A percentile compares a stretch with the other conserved stretches of the same genome.
Conservation (phyloP, 2,888 invertebrate genomes). For the Spicauda simplicius region DNA sequence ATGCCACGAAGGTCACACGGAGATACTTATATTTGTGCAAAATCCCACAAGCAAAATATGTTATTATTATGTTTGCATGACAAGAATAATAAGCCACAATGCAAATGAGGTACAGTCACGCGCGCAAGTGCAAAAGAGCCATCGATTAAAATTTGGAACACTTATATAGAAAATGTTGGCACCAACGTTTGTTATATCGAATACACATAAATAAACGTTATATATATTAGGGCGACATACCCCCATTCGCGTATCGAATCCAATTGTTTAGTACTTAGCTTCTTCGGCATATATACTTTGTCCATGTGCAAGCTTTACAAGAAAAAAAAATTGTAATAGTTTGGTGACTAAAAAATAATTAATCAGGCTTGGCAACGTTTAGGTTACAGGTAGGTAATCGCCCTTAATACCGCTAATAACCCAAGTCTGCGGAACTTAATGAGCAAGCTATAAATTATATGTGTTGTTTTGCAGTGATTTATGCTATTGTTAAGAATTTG, state of each 20-base stretch:
- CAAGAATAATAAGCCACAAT: slow-evolving; percentile 8
- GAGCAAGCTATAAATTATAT: too few species aligned
- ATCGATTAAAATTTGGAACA: neutral
- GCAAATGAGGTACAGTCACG: slow-evolving; percentile 19
- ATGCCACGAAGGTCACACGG: neutral
- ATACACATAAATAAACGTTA: slow-evolving; percentile 54
- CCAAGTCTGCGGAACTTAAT: too few species aligned
- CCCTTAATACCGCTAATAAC: neutral
- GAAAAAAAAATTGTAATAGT: slow-evolving; percentile 57
- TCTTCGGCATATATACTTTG: slow-evolving; percentile 86
- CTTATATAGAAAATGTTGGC: slow-evolving; percentile 46
- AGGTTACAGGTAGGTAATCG: neutral
- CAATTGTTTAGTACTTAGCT: slow-evolving; percentile 93
- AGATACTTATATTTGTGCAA: slow-evolving; percentile 5
- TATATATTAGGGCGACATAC: slow-evolving; percentile 82
- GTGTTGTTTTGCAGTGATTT: too few species aligned
- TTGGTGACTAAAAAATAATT: neutral
- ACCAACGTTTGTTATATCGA: slow-evolving; percentile 49
- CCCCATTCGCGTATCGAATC: slow-evolving; percentile 94
- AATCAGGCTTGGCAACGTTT: neutral
- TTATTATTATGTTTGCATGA: slow-evolving; percentile 5
- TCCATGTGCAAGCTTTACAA: slow-evolving; percentile 77
- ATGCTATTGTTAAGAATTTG: too few species aligned
- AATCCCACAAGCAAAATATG: slow-evolving; percentile 6
- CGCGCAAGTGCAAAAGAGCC: slow-evolving; percentile 4